Conservation (phyloP, 2,797 vertebrate species). For the Benthosema pterotum region DNA sequence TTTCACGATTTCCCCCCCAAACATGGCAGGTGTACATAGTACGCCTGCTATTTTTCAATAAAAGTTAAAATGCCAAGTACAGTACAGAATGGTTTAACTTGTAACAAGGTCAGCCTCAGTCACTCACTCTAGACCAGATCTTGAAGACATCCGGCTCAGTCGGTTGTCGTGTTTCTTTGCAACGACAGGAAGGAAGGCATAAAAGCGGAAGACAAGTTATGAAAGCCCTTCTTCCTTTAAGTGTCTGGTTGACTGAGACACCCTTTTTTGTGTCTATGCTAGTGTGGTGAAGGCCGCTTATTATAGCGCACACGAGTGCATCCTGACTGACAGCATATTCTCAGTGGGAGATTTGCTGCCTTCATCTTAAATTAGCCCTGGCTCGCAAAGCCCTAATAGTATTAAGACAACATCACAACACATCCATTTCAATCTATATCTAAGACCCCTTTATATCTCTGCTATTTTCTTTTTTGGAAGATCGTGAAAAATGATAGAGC, state of each 20-base stretch:
- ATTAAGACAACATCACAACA: conserved; percentile 54
- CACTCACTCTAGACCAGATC: background rate
- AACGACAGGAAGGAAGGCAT: background rate
- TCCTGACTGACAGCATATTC: conserved; percentile 41
- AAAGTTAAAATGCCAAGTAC: too few relatives aligned
- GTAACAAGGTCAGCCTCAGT: background rate
- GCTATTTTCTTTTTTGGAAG: too few relatives aligned
- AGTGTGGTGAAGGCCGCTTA: conserved; percentile 35
- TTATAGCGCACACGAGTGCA: conserved; percentile 33
- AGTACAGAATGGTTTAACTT: too few relatives aligned
- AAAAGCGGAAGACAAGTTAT: background rate
- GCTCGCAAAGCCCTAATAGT: conserved; percentile 59
- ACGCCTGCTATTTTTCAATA: too few relatives aligned
- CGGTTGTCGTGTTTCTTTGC: too few relatives aligned
- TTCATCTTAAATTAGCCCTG: conserved; percentile 66
- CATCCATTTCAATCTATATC: background rate
- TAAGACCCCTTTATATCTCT: too few relatives aligned
- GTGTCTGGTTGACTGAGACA: background rate
- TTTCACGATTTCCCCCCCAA: too few relatives aligned
- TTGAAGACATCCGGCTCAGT: too few relatives aligned
- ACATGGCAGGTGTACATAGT: too few relatives aligned
- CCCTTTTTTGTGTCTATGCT: background rate
- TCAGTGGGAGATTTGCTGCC: conserved; percentile 57
- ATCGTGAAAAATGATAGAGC: too few relatives aligned
- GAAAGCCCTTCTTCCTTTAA: background rate